Base-by-base conservation (phyloP, 2,888 invertebrate species). In the Pterostichus madidus region DNA sequence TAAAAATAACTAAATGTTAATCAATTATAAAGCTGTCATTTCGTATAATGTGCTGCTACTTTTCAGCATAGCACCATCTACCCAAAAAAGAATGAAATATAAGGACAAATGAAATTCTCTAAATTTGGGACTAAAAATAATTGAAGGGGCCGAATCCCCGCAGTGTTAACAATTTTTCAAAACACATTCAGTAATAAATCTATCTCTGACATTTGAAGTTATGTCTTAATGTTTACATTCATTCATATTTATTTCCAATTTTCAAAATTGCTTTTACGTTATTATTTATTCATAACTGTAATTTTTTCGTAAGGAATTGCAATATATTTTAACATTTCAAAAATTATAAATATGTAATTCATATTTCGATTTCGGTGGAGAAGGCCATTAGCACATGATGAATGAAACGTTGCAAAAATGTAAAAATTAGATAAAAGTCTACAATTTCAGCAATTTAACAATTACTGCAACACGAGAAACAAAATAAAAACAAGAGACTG, bases 381-480 rank as follows among this genome's bases (percentile, higher is more conserved):
- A 24, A 24, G 24, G 3, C 24, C 24, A 24, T 24, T 49, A 49
- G 13, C 1, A 56, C 17, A 39, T 39, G 39, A 39, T 39, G 39
- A 39, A 39, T 39, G 39, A 39, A 39, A 39, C 17, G 56, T 49
- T 8, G 56, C 56, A 44, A 44, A 39, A 71, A 39, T 31, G 7
- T 44, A 17, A 71, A 71, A 71, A 71, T 71, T 71, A 44, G 68
- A 71, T 71, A 71, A 71, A 71, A 71, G 68, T 71, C 68, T 71
- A 24, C 68, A 39, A 71, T 71, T 71, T 71, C 11, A 71, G 68
- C 68, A 71, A 71, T 71, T 71, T 71, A 71, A 71, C 68, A 71
- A 71, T 71, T 71, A 71, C 68, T 71, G 68, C 68, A 71, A 71
- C 68, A 71, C 68, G 68, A 71, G 68, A 71, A 71, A 71, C 44